These are phyloP conservation scores for Lathamus discolor DNA, from an alignment of 2,113 vertebrate species.

Conservation along the genomic window DNA sequence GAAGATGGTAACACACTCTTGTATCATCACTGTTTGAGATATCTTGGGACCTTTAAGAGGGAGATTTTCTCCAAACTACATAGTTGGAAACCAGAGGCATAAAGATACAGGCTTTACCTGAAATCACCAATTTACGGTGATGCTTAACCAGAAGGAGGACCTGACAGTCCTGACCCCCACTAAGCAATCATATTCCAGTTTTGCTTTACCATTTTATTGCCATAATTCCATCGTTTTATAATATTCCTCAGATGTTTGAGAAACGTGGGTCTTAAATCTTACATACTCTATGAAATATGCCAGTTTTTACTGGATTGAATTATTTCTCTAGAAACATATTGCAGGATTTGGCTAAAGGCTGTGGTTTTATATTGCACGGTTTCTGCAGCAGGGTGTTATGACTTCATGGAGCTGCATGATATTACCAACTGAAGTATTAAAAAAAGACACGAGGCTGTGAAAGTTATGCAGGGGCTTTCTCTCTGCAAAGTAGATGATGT, in stretches of 20 bases:
- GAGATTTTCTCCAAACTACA: not conserved
- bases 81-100: not conserved
- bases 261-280: not conserved
- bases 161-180: not conserved
- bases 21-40: not conserved
- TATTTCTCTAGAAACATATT: not conserved
- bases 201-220: not conserved
- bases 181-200: not conserved
- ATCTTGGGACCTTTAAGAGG: not conserved
- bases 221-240: not conserved
- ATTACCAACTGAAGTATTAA: not conserved
- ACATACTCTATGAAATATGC: not conserved
- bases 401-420: not conserved
- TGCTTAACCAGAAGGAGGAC: not conserved
- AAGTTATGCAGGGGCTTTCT: not conserved
- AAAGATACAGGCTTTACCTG: not conserved
- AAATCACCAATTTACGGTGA: not conserved
- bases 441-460: accelerated
- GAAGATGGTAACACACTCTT: not conserved
- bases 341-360: not conserved
- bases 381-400: not conserved
- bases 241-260: not conserved
- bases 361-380: not conserved
- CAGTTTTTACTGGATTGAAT: not conserved
- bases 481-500: not conserved